These are phyloP conservation scores for Chromobotia macracanthus DNA, from an alignment of 2,797 vertebrate genomes.

Conservation along the genomic window DNA sequence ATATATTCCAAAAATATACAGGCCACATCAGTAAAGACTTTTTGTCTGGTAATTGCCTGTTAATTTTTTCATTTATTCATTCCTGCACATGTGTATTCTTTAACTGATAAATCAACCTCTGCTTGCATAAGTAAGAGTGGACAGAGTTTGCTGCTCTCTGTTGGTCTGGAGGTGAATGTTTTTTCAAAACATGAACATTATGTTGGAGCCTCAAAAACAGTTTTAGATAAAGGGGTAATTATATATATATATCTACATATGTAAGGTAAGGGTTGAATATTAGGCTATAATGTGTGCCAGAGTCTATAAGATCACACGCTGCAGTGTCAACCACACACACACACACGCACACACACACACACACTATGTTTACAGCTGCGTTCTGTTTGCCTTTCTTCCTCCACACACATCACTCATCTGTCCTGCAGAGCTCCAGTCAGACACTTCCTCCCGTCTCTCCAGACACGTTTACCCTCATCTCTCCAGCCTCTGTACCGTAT, in stretches of 20 bases:
- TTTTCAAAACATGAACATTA: not conserved
- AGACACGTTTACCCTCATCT: not conserved
- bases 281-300: no score
- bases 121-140: not conserved
- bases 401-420: not conserved
- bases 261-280: no score
- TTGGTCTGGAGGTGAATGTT: not conserved
- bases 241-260: no score
- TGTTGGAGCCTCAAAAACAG: not conserved
- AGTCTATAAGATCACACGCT: conserved; percentile 1
- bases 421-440: not conserved
- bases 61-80: not conserved
- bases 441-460: not conserved
- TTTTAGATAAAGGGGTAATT: not conserved
- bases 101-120: not conserved
- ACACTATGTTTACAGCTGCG: not conserved
- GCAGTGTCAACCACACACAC: not conserved
- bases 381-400: conserved; percentile 9
- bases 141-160: not conserved
- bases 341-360: not conserved
- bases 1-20: conserved; percentile 4
- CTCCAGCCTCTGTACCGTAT: not conserved
- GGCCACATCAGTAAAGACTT: conserved; percentile 19
- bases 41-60: conserved; percentile 6
- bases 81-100: not conserved